Base-by-base conservation (phyloP, 2,888 invertebrate genomes). In the Acanthopleura granulata region DNA sequence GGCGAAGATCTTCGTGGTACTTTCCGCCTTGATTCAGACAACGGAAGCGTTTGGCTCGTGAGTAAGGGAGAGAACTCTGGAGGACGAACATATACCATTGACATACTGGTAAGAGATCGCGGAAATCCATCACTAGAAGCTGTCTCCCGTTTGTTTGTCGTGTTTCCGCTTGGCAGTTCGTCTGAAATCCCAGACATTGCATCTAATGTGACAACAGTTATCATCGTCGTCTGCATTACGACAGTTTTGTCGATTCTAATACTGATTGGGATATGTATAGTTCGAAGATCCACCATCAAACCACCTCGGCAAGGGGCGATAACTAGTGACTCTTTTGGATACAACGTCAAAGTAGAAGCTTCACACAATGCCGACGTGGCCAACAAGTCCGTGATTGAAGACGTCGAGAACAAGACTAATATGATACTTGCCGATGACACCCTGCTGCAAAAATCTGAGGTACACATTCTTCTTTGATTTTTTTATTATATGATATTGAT, bases 161-260 rank as follows among this genome's bases (percentile, higher is more conserved):
- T 71, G 4, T 49, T 71, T 4, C 40, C 16, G 4, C 69, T 27
- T n/a, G 16, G n/a, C 25, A 71, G 27, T 49, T 25, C 30, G 18
- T 18, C 49, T 40, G 22, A 22, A 22, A 27, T 27, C 29, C 6
- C 66, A 27, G 66, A 22, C 25, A 16, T 22, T 27, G 16, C 25
- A 3, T 22, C 66, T 27, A 66, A 66, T 66, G 29, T 66, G 22
- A 27, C 80, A 22, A 83, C 83, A 61, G 80, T 82, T 14, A 80
- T 84, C 15, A 79, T 81, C 49, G 84, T 84, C 51, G 78, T 84
- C 73, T 77, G 82, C 72, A 79, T 81, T 62, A 84, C 84, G 0
- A 66, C 80, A 22, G 75, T 81, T 22, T 74, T 83, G 22, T 82
- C 84, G 0, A 75, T 80, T 14, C 80, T 78, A 1, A 84, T 84